Base-by-base conservation (phyloP, 2,797 vertebrate species). In the Bradypus variegatus region DNA sequence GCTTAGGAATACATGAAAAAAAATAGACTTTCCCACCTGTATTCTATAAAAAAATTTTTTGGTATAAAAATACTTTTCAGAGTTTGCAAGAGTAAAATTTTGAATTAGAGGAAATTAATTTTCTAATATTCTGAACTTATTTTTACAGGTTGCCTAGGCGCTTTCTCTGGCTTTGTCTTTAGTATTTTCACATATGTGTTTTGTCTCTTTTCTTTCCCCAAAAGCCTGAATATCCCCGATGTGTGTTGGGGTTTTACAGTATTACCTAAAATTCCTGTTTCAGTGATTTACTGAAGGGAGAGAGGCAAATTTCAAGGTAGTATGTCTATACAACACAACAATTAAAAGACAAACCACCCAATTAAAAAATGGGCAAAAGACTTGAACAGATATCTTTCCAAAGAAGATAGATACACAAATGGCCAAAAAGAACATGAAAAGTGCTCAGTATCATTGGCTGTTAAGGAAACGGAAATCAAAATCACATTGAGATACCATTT, bases 1-100 rank as follows among this genome's bases (percentile, higher is more conserved):
- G 38, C 75, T 95, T 88, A 82, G 88, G 72, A 38, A 92, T 93
- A 23, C 38, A 36, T 76, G 86, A 94, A 92, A 93, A 91, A 94
- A 92, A 93, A 91, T 1, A 62, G 19, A 19, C 64, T 85, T 69
- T 91, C 75, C 83, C 60, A 91, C n/a, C n/a, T n/a, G n/a, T 45
- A 45, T 45, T 45, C 41, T 88, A 41, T 11, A 85, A 94, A 94
- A 93, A 76, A 72, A 13, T 21, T 55, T 55, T 85, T 45, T 33
- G 58, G 2, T 25, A 3, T 73, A 33, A 95, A 95, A 79, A 16
- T 69, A 86, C 27, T 95, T 69, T 88, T 86, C 72, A 85, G 88
- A 89, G 45, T 83, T 94, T n/a, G 14, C 21, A 53, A 64, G 15
- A 76, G 81, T 86, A 92, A 93, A 1, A 84, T 48, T 69, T 91